Percentiles rank a stretch among this genome's conserved stretches.
Evolutionary conservation across 2,888 invertebrate genomes (phyloP).

Genomic region (Drosophila kokeensis): DNA sequence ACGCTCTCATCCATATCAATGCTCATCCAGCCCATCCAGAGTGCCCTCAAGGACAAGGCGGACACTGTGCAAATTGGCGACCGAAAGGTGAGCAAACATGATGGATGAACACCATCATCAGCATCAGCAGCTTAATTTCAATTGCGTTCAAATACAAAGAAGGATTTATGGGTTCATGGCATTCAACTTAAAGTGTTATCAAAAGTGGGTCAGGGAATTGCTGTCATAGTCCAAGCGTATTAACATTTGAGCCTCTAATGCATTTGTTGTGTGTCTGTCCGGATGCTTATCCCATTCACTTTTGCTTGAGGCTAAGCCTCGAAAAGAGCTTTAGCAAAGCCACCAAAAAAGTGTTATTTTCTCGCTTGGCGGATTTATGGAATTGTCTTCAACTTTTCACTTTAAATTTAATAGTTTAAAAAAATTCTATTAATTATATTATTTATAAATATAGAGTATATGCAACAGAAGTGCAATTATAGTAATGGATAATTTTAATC

Average conservation of each 20-base stretch:
- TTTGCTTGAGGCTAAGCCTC: neutral
- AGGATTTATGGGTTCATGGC: neutral
- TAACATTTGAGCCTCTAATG: neutral
- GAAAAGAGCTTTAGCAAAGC: neutral
- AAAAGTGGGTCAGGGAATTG: neutral
- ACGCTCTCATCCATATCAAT: slow-evolving; percentile 98
- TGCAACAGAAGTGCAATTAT: no score
- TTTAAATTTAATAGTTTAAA: no score
- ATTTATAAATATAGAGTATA: no score
- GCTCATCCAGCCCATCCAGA: slow-evolving; percentile 96
- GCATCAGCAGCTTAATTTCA: neutral
- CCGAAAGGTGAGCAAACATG: slow-evolving; percentile 85
- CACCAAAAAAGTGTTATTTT: neutral
- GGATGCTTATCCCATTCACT: neutral
- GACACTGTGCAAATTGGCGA: slow-evolving; percentile 86
- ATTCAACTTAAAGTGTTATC: neutral
- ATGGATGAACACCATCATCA: slow-evolving; percentile 31
- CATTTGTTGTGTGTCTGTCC: neutral
- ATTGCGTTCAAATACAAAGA: neutral
- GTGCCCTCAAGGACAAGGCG: slow-evolving; percentile 89
- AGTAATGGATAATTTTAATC: no score
- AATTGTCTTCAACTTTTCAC: no score
- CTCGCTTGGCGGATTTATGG: no score
- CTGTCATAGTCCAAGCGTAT: neutral
- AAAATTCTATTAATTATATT: no score